A percentile compares a stretch with the other conserved stretches of the same genome.
Evolutionary conservation across 2,113 vertebrate genomes (phyloP).

Genomic region (Solenodon paradoxus): DNA sequence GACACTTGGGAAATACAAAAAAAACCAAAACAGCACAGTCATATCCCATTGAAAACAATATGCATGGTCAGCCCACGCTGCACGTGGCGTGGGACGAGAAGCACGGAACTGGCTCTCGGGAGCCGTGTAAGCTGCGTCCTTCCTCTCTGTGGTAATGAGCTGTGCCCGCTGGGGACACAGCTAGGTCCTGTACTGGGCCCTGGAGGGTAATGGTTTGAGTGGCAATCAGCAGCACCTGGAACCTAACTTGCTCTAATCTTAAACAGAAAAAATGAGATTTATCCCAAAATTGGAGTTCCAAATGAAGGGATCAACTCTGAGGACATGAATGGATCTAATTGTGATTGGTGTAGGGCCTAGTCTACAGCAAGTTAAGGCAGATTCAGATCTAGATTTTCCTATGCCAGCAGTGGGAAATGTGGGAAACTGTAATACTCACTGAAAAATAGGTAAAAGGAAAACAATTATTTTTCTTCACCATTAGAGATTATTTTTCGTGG

Average conservation of each 20-base stretch:
- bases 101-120: neutral
- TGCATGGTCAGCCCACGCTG: too few relatives aligned
- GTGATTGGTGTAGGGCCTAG: neutral
- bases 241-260: neutral
- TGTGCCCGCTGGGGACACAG: accelerated
- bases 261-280: neutral
- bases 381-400: neutral
- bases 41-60: too few relatives aligned
- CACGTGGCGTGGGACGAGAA: too few relatives aligned
- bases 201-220: neutral
- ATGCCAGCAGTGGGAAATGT: neutral
- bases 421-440: neutral
- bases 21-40: too few relatives aligned
- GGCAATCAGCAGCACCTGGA: neutral
- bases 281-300: neutral
- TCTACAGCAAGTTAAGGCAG: neutral
- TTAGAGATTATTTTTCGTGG: slow-evolving; percentile 25
- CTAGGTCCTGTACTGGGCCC: accelerated
- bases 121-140: neutral
- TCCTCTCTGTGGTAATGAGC: accelerated
- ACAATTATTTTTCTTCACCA: neutral
- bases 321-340: neutral
- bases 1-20: too few relatives aligned
- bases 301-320: neutral
- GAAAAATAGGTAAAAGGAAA: neutral